Evolutionary conservation across 2,888 invertebrate species (phyloP).

Genomic region (Dromius quadrimaculatus): DNA sequence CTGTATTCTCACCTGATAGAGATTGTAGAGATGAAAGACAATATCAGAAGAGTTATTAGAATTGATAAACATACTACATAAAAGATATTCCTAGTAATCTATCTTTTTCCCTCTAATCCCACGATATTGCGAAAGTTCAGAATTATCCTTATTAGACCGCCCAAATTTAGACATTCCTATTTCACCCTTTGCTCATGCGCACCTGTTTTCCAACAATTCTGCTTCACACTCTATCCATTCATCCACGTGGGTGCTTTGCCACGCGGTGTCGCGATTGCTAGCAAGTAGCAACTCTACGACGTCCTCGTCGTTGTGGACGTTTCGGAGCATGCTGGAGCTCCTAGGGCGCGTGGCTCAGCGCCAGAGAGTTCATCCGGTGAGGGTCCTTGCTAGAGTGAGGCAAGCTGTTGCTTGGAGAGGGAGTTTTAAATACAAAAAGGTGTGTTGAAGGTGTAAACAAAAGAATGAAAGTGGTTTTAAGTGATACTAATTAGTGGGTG

Average conservation of each 20-base stretch:
- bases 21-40: no score
- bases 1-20: no score
- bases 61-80: no score
- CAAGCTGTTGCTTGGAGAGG: slow-evolving; percentile 1
- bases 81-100: no score
- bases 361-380: slow-evolving; percentile 33
- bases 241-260: background rate
- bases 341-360: slow-evolving; percentile 29
- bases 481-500: no score
- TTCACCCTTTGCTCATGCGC: background rate
- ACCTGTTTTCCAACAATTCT: background rate
- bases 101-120: no score
- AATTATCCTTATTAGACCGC: background rate
- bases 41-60: no score
- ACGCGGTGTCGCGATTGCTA: no score
- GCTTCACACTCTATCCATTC: background rate
- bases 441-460: background rate
- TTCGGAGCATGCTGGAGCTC: slow-evolving; percentile 39
- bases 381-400: background rate
- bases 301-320: background rate
- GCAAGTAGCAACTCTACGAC: no score
- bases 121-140: background rate
- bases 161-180: background rate
- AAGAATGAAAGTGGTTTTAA: no score
- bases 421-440: slow-evolving; percentile 11